Evolutionary conservation across 2,888 invertebrate species (phyloP), one percentile per base, ranked within the genome.

Genomic region (Ceraclea dissimilis): DNA sequence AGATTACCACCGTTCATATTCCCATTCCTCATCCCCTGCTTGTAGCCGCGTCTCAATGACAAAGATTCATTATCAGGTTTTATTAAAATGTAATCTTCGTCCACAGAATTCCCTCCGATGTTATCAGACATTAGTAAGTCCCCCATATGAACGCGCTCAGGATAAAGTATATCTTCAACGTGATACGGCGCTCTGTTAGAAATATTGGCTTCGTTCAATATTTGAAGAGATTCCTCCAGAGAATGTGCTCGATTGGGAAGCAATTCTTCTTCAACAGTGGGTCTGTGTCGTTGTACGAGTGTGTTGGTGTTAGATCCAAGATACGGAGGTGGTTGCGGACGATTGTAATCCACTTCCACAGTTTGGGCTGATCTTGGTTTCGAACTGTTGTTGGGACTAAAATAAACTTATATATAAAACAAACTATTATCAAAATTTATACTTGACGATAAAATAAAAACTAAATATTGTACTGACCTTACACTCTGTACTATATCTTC

Each of bases 311-410:
- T 67, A 0, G 74, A 72, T 4, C 72, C 71, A 56, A 68, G 63
- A 67, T 77, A 78, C 0, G 78, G 78, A 0, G 78, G 78, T 0
- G 78, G 78, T 56, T 76, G 77, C 0, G 78, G 78, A 0, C 78
- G 69, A 64, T 75, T 75, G 69, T 75, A 77, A 66, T 66, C 73
- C 31, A 70, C 69, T 0, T 76, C 73, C 2, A 76, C 62, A 63
- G 76, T 77, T 17, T 70, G 70, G 2, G 69, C 66, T 0, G 75
- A 71, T 52, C 78, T 74, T 0, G 79, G 78, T 52, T 79, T 81
- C 65, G 74, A 73, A 2, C 79, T 70, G 62, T 81, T 80, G 68
- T 73, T 79, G 8, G 82, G 82, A 61, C 83, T 83, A 69, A 2
- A 68, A 71, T 39, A 58, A 49, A 58, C n/a, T n/a, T n/a, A n/a